These are phyloP conservation scores for Rattus rattus DNA, from an alignment of 2,113 vertebrate genomes.

Conservation along the genomic window DNA sequence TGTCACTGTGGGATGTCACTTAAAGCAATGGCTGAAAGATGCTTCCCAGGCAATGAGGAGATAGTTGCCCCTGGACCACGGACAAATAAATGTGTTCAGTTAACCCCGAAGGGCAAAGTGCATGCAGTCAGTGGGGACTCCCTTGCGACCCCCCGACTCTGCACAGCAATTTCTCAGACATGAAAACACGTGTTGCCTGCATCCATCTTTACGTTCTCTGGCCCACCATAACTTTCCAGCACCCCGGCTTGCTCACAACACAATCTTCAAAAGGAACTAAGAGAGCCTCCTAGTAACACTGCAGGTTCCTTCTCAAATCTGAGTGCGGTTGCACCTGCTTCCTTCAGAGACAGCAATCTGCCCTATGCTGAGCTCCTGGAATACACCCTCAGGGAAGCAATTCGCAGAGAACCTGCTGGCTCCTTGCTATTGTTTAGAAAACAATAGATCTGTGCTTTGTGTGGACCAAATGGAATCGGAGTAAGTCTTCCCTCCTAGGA, in stretches of 20 bases:
- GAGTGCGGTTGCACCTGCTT: not conserved
- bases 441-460: no score
- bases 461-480: fast-evolving
- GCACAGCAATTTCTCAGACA: not conserved
- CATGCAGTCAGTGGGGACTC: not conserved
- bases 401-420: not conserved
- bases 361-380: not conserved
- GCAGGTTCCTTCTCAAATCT: fast-evolving
- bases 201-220: no score
- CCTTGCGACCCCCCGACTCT: not conserved
- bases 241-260: fast-evolving
- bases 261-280: fast-evolving
- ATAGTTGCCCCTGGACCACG: not conserved
- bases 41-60: not conserved
- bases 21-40: not conserved
- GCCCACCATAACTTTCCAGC: not conserved
- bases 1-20: fast-evolving
- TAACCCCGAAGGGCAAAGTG: not conserved
- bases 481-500: not conserved
- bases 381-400: not conserved
- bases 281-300: no score
- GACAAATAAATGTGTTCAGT: no score
- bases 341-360: not conserved
- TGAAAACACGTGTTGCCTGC: not conserved
- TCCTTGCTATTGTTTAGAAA: no score